phyloP scores from a whole-genome alignment of 2,888 invertebrate genomes.

The Agrochola circellaris region DNA sequence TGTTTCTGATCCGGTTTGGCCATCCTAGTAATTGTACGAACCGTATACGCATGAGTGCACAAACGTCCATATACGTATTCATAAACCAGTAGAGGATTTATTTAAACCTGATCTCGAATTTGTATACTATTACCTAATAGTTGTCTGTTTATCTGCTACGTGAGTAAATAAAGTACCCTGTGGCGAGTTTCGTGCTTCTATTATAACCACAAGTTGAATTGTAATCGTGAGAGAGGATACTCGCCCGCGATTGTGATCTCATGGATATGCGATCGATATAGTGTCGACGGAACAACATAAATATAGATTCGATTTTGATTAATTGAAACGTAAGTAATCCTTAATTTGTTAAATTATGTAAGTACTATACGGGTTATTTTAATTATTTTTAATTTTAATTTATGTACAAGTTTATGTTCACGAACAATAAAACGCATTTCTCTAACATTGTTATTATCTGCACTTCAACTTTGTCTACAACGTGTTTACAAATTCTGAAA shows the following conservation, averaged over 20 bases:
- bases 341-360: not conserved
- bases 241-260: constrained; percentile 26
- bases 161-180: constrained; percentile 29
- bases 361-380: not conserved
- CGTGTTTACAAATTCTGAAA: not conserved
- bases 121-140: constrained; percentile 6
- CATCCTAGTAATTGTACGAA: no score
- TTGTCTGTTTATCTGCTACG: constrained; percentile 25
- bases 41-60: no score
- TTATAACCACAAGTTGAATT: constrained; percentile 39
- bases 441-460: not conserved
- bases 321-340: constrained; percentile 23
- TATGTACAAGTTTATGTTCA: constrained; percentile 10
- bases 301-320: not conserved
- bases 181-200: constrained; percentile 14
- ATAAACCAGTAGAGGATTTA: not conserved
- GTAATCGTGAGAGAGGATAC: constrained; percentile 39
- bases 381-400: not conserved
- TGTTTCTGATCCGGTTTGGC: no score
- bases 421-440: not conserved
- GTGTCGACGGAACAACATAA: not conserved
- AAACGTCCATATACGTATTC: not conserved
- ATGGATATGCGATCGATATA: constrained; percentile 1
- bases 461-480: not conserved
- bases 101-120: constrained; percentile 1